Base-by-base conservation (phyloP, 1,140 invertebrate species). In the Ditylenchus dipsaci region DNA sequence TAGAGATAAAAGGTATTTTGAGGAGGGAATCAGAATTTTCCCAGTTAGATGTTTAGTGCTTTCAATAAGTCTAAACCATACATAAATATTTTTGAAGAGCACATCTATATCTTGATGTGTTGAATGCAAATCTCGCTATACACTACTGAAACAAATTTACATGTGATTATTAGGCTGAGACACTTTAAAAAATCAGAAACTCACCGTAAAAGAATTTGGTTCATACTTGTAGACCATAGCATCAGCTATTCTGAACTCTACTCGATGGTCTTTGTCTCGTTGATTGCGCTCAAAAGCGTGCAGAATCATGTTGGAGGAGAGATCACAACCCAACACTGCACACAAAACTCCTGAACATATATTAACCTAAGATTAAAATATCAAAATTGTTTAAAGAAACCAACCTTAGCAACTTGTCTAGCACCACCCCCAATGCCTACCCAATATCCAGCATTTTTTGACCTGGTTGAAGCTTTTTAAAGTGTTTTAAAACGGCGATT, bases 351-450 rank as follows among this genome's bases (percentile, higher is more conserved):
- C 69, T 71, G 27, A 21, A 47, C 17, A n/a, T n/a, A 3, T 3
- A 3, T 56, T 56, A 3, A 23, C 13, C 9, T 23, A 3, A 5
- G 13, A 29, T 56, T 56, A 5, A 56, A 5, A 23, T 13, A 56
- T 13, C 33, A 38, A 38, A 38, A 38, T 38, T 38, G 11, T 11
- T 38, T 38, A 38, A 23, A 56, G 13, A 19, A 26, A 58, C 11
- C 17, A 15, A 71, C 69, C n/a, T 85, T 81, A 3, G 87, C 87
- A 84, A 88, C 87, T 73, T 88, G 86, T 78, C 88, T 86, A 21
- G 87, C 87, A 64, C 87, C 86, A 1, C 88, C 88, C 57, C 88
- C 88, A 69, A 88, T 87, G 17, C 88, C 88, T 76, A 85, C 86
- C 8, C 88, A 57, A 88, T 85, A 81, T 88, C 88, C 62, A 88